These are phyloP conservation scores for Gouania willdenowi DNA, from an alignment of 2,797 vertebrate species.

Conservation along the genomic window DNA sequence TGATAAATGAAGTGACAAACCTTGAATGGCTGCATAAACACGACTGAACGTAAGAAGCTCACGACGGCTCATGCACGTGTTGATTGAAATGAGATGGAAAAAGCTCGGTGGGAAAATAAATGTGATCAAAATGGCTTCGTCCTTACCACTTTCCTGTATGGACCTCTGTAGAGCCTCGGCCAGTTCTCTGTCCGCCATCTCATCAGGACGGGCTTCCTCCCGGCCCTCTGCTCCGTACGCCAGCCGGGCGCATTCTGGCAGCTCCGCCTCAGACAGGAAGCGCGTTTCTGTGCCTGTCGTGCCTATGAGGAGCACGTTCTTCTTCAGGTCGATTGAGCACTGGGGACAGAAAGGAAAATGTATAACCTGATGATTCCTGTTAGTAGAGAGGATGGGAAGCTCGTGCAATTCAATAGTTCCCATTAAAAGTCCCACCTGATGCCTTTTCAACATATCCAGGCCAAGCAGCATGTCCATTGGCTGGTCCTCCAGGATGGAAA, in stretches of 20 bases:
- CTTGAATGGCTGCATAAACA: slow-evolving; percentile 54
- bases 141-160: slow-evolving; percentile 92
- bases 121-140: slow-evolving; percentile 6
- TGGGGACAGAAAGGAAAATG: slow-evolving; percentile 80
- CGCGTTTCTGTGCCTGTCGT: slow-evolving; percentile 93
- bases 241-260: slow-evolving; percentile 92
- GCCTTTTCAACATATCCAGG: slow-evolving; percentile 98
- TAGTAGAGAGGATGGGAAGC: too few relatives aligned
- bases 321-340: slow-evolving; percentile 98
- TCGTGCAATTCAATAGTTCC: too few relatives aligned
- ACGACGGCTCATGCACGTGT: slow-evolving; percentile 64
- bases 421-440: slow-evolving; percentile 81
- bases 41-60: slow-evolving; percentile 59
- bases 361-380: too few relatives aligned
- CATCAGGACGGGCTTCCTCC: slow-evolving; percentile 86
- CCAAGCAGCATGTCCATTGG: slow-evolving; percentile 99
- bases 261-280: slow-evolving; percentile 92
- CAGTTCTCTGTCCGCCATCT: slow-evolving; percentile 91
- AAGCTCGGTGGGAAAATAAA: slow-evolving; percentile 28
- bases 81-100: slow-evolving; percentile 30
- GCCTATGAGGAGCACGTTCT: slow-evolving; percentile 89
- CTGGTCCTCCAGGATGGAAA: slow-evolving; percentile 97
- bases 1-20: slow-evolving; percentile 52
- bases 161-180: slow-evolving; percentile 96
- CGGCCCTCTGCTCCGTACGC: slow-evolving; percentile 86